Conservation (phyloP, 2,888 invertebrate species). For the Baccha elongata region DNA sequence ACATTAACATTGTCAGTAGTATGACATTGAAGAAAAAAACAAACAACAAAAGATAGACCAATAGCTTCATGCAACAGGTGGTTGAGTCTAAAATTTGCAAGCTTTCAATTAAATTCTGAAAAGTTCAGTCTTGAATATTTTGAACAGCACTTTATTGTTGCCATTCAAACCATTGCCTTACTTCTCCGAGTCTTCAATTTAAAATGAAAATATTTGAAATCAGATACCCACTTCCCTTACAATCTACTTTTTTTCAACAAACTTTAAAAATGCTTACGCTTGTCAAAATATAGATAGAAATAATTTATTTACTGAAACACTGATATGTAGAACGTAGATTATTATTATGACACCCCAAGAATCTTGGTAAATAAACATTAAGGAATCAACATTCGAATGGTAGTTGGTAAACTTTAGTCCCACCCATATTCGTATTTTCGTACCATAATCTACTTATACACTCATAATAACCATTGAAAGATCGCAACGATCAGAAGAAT, state of each 20-base stretch:
- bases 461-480: no score
- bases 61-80: conserved; percentile 48
- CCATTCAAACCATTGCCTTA: no score
- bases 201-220: conserved; percentile 55
- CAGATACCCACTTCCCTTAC: conserved; percentile 67
- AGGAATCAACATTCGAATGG: conserved; percentile 16
- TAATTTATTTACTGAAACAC: not conserved
- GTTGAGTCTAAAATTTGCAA: conserved; percentile 52
- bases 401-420: conserved; percentile 8
- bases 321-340: conserved; percentile 15
- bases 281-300: conserved; percentile 20
- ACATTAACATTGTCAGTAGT: no score
- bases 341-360: conserved; percentile 19
- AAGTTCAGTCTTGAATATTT: conserved; percentile 21
- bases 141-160: no score
- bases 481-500: conserved; percentile 3
- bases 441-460: not conserved
- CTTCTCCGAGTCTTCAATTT: conserved; percentile 31
- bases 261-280: conserved; percentile 34
- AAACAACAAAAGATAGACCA: not conserved
- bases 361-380: conserved; percentile 48
- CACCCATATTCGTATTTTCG: conserved; percentile 9
- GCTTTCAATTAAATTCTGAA: conserved; percentile 58
- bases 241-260: conserved; percentile 28
- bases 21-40: not conserved